Evolutionary conservation across 2,797 vertebrate species (phyloP), one percentile per base, ranked within the genome.

Genomic region (Emys orbicularis): DNA sequence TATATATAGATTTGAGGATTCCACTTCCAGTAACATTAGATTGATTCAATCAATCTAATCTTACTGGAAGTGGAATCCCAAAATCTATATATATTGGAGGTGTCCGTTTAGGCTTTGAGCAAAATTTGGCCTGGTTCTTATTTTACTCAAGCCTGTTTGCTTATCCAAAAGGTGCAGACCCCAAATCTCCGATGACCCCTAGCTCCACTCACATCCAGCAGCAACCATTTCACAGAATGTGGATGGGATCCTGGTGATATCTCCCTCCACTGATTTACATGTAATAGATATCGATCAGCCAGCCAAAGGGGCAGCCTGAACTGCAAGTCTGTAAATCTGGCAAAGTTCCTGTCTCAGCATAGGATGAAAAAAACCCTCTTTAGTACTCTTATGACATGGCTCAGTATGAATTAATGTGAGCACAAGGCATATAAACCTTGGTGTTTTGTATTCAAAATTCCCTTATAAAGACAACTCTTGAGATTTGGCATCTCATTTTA

Each of bases 251-350:
- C 65, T 85, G 90, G 90, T 89, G 91, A 90, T 92, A 95, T 79
- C 94, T 97, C 90, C 81, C 95, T 80, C 81, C 95, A 90, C 89
- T 90, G 90, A 97, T 98, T 98, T 98, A 96, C 95, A 97, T 98
- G 97, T 98, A 96, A 98, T 98, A 98, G 95, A 84, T 97, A 97
- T 95, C 95, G 95, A 97, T 97, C 96, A 98, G 86, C 86, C 90
- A 93, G 96, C 81, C 86, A 53, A 95, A 96, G 79, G 76, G 84
- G 95, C 89, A 83, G 93, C 95, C 44, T 61, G 90, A 9, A 88
- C 53, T 96, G 93, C 65, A 93, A 96, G 96, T 94, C 94, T 82
- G 90, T 97, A 98, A 98, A 98, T 97, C 95, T 96, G 91, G 72
- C 87, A 68, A 96, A 91, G 92, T 52, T 97, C 87, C 95, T 97